Conservation (phyloP, 2,888 invertebrate genomes). For the Tyria jacobaeae region DNA sequence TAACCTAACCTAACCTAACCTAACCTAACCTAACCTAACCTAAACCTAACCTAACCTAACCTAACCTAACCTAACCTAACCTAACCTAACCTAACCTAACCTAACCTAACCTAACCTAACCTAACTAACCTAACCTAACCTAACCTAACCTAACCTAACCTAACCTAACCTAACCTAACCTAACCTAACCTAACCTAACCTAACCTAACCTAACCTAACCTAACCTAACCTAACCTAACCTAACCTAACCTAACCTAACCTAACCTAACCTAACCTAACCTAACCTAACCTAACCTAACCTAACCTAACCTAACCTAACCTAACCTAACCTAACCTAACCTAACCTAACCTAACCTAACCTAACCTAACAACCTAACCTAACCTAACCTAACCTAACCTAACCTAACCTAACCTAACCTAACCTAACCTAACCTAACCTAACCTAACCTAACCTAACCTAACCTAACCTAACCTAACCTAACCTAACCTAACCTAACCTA, state of each 20-base stretch:
- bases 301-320: conserved; percentile 29
- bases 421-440: conserved; percentile 37
- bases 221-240: conserved; percentile 30
- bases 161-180: conserved; percentile 30
- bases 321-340: conserved; percentile 32
- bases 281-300: conserved; percentile 21
- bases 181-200: conserved; percentile 31
- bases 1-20: conserved; percentile 10
- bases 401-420: conserved; percentile 28
- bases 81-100: conserved; percentile 32
- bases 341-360: conserved; percentile 38
- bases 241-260: conserved; percentile 25
- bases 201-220: conserved; percentile 30
- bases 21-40: conserved; percentile 9
- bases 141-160: conserved; percentile 29
- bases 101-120: conserved; percentile 32
- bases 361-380: too few relatives aligned
- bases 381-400: conserved; percentile 23
- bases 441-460: conserved; percentile 37
- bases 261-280: conserved; percentile 29
- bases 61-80: conserved; percentile 14
- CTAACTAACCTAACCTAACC: conserved; percentile 31
- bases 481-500: conserved; percentile 36
- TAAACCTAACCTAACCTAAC: conserved; percentile 4
- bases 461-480: conserved; percentile 38